phyloP scores from a whole-genome alignment of 2,113 vertebrate genomes.

The Anarrhichthys ocellatus region DNA sequence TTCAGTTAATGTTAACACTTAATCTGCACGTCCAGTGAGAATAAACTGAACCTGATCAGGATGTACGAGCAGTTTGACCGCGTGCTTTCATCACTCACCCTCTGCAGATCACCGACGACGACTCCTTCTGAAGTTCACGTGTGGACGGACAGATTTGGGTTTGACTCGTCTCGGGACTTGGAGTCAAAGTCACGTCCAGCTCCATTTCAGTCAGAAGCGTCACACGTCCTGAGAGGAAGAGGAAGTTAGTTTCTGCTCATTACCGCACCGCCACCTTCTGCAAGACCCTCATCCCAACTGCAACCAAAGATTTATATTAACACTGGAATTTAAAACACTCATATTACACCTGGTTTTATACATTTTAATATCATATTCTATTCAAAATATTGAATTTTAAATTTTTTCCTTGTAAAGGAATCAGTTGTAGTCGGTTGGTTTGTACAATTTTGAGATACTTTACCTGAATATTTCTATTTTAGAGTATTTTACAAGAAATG shows the following conservation, averaged over 20 bases:
- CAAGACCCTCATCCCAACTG: neutral
- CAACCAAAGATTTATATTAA: neutral
- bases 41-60: neutral
- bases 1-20: neutral
- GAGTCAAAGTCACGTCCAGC: slow-evolving; percentile 70
- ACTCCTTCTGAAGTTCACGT: slow-evolving; percentile 60
- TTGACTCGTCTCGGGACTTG: neutral
- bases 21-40: neutral
- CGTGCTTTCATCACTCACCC: slow-evolving; percentile 55
- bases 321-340: neutral
- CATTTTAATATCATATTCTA: neutral
- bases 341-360: neutral
- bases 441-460: too few relatives aligned
- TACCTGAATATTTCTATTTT: too few relatives aligned
- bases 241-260: neutral
- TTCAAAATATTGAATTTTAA: neutral
- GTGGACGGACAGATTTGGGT: slow-evolving; percentile 31
- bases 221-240: slow-evolving; percentile 49
- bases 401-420: neutral
- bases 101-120: slow-evolving; percentile 36
- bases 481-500: too few relatives aligned
- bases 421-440: too few relatives aligned
- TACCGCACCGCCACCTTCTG: too few relatives aligned
- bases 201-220: slow-evolving; percentile 71
- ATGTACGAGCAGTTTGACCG: neutral